These are phyloP conservation scores for Leucoptera coffeella DNA, from an alignment of 2,888 invertebrate species.

Conservation along the genomic window DNA sequence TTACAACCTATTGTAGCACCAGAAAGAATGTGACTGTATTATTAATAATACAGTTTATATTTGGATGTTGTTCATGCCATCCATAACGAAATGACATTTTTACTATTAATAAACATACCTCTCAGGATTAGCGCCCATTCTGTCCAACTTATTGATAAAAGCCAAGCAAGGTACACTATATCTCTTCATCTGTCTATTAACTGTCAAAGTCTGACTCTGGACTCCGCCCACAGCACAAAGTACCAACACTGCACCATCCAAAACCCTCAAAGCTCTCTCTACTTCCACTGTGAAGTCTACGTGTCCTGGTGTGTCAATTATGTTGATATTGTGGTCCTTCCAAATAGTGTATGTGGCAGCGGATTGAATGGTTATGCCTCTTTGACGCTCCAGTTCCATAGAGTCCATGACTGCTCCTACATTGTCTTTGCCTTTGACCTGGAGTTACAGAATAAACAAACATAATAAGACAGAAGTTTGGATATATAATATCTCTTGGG, in stretches of 20 bases:
- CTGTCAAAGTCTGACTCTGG: slow-evolving; percentile 96
- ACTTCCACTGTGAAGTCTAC: slow-evolving; percentile 98
- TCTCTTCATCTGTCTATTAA: slow-evolving; percentile 93
- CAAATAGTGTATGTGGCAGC: slow-evolving; percentile 97
- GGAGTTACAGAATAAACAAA: too few species aligned
- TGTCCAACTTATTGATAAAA: slow-evolving; percentile 96
- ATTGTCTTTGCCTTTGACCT: slow-evolving; percentile 93
- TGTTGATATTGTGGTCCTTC: slow-evolving; percentile 95
- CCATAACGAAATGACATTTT: too few species aligned
- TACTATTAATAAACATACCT: slow-evolving; percentile 18
- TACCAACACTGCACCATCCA: slow-evolving; percentile 93
- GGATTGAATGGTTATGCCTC: slow-evolving; percentile 99
- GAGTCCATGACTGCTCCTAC: slow-evolving; percentile 99
- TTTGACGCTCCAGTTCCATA: slow-evolving; percentile 96
- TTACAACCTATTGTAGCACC: too few species aligned
- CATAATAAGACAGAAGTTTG: too few species aligned
- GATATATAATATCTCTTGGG: too few species aligned
- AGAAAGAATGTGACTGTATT: too few species aligned
- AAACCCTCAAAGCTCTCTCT: slow-evolving; percentile 87
- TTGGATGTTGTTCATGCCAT: too few species aligned
- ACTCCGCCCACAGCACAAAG: slow-evolving; percentile 97
- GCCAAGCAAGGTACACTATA: slow-evolving; percentile 95
- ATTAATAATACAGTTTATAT: too few species aligned
- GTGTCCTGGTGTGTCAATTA: slow-evolving; percentile 98
- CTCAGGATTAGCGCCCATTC: slow-evolving; percentile 80